A percentile compares a stretch with the other conserved stretches of the same genome.
phyloP scores from a whole-genome alignment of 2,888 invertebrate genomes.

The Cylindroiulus punctatus region DNA sequence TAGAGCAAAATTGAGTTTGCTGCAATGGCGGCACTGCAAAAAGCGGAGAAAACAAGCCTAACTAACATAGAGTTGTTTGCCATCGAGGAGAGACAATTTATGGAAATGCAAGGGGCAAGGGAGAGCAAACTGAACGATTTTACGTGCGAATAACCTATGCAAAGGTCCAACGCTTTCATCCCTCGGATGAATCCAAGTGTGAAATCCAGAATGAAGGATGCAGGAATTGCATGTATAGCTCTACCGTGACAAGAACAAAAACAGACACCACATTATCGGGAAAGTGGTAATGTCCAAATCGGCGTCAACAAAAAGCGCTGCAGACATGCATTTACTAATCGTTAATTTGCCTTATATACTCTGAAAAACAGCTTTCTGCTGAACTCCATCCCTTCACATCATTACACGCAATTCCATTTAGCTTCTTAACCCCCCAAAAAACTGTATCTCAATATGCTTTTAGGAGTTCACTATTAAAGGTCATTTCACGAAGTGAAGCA shows the following conservation, averaged over 20 bases:
- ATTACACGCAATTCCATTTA: too few relatives aligned
- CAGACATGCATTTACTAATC: not conserved
- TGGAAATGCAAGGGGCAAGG: conserved; percentile 15
- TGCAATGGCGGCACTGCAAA: not conserved
- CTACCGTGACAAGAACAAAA: not conserved
- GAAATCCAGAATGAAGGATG: conserved; percentile 35
- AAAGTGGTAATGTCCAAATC: not conserved
- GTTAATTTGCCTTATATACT: too few relatives aligned
- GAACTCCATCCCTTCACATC: too few relatives aligned
- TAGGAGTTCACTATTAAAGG: too few relatives aligned
- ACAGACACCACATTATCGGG: not conserved
- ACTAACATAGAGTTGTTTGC: conserved; percentile 21
- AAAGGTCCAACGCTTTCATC: conserved; percentile 37
- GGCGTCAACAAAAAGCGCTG: not conserved
- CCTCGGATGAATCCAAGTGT: not conserved
- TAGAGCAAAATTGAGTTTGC: not conserved
- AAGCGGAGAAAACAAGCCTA: not conserved
- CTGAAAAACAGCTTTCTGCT: not conserved
- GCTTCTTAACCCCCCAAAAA: too few relatives aligned
- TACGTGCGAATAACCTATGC: conserved; percentile 45
- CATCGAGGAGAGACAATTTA: conserved; percentile 19
- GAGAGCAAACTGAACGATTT: conserved; percentile 29
- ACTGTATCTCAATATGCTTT: too few relatives aligned
- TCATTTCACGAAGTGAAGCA: too few relatives aligned
- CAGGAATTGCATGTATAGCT: not conserved